Evolutionary conservation across 2,888 invertebrate species (phyloP).

Genomic region (Hypolimnas misippus): DNA sequence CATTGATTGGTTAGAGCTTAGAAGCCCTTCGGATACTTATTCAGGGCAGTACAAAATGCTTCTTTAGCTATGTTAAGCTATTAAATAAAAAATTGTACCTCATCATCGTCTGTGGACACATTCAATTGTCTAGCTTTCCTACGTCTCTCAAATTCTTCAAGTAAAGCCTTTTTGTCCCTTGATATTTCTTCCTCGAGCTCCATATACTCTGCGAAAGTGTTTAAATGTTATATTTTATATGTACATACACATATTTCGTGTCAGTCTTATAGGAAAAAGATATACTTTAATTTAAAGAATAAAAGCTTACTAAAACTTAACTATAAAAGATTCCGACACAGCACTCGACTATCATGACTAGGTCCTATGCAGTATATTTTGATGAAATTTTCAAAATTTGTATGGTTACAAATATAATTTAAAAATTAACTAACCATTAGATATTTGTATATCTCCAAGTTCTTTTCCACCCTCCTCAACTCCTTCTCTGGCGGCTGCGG

Average conservation of each 20-base stretch:
- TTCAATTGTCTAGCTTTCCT: slow-evolving; percentile 97
- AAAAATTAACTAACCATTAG: slow-evolving; percentile 81
- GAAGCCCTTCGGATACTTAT: no score
- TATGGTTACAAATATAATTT: no score
- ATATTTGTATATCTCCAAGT: slow-evolving; percentile 87
- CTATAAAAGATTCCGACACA: no score
- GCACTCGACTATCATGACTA: no score
- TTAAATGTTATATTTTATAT: not conserved
- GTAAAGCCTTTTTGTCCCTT: slow-evolving; percentile 93
- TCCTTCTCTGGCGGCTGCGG: slow-evolving; percentile 83
- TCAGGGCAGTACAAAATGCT: no score
- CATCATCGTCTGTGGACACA: slow-evolving; percentile 98
- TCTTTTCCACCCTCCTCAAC: slow-evolving; percentile 86
- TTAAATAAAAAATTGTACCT: no score
- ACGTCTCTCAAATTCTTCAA: slow-evolving; percentile 98
- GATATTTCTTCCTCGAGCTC: slow-evolving; percentile 94
- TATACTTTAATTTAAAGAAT: no score
- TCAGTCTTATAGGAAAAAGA: not conserved
- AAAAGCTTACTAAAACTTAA: no score
- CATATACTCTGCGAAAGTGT: slow-evolving; percentile 86
- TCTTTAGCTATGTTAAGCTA: no score
- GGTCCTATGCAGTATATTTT: no score
- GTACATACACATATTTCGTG: not conserved
- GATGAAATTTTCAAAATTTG: no score
- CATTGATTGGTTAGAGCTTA: no score